A percentile compares a stretch with the other conserved stretches of the same genome.
phyloP scores from a whole-genome alignment of 2,113 vertebrate species.

The Chionomys nivalis region DNA sequence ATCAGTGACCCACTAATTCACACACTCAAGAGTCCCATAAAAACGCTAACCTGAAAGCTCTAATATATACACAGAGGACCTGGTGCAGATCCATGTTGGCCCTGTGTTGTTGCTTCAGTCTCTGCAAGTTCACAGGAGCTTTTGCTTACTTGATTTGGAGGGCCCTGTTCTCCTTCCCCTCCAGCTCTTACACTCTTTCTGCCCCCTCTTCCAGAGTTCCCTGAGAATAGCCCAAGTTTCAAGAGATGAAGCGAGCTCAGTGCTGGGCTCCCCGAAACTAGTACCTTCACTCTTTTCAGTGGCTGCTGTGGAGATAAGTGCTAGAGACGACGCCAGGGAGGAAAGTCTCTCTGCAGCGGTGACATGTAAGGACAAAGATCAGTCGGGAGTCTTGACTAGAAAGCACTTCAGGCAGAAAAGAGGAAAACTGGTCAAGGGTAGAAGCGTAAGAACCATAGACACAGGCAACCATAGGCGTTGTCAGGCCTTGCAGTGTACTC shows the following conservation, averaged over 20 bases:
- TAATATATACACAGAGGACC: neutral
- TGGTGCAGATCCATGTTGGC: neutral
- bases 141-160: neutral
- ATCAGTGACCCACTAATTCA: neutral
- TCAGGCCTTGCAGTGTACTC: neutral
- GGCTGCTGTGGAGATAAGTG: neutral
- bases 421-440: neutral
- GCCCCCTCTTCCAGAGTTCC: neutral
- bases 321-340: neutral
- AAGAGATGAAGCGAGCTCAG: neutral
- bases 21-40: neutral
- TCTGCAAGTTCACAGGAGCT: neutral
- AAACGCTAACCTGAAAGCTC: neutral
- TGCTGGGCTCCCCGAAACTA: accelerated
- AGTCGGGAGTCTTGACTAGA: neutral
- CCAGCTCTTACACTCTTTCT: neutral
- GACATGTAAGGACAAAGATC: neutral
- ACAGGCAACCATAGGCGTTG: accelerated
- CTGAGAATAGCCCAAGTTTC: neutral
- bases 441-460: neutral
- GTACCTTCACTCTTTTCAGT: neutral
- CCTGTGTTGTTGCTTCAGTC: neutral
- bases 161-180: neutral
- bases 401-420: neutral
- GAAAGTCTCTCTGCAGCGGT: neutral